phyloP scores from a whole-genome alignment of 2,888 invertebrate genomes.

The Willowsia nigromaculata region DNA sequence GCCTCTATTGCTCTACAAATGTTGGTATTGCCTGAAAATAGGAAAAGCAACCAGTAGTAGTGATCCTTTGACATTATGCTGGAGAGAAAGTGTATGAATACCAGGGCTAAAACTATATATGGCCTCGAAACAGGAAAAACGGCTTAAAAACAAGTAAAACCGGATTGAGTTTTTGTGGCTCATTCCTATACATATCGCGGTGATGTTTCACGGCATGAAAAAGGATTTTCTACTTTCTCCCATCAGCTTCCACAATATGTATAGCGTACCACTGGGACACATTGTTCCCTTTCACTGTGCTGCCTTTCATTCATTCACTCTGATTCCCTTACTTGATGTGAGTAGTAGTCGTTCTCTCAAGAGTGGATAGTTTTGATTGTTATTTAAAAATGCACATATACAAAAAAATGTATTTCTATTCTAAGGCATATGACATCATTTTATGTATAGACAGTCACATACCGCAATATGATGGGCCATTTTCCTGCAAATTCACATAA shows the following conservation, averaged over 20 bases:
- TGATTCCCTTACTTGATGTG: background rate
- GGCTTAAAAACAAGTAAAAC: constrained; percentile 43
- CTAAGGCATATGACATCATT: background rate
- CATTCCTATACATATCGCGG: background rate
- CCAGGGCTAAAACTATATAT: too few relatives aligned
- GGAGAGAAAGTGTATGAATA: too few relatives aligned
- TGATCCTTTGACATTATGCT: constrained; percentile 50
- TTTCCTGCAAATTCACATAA: background rate
- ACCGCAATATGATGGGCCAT: background rate
- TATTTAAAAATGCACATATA: constrained; percentile 29
- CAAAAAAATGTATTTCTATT: background rate
- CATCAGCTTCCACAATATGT: constrained; percentile 9
- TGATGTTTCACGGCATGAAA: background rate
- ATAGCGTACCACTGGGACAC: constrained; percentile 15
- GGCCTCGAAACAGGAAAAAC: constrained; percentile 32
- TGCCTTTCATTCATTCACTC: background rate
- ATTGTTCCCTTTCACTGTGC: constrained; percentile 11
- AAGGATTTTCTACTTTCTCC: constrained; percentile 17
- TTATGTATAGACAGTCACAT: background rate
- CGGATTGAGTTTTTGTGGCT: constrained; percentile 28
- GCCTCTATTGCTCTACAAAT: background rate
- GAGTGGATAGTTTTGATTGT: constrained; percentile 12
- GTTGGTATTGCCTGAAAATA: background rate
- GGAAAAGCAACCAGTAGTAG: constrained; percentile 20
- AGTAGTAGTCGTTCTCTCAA: background rate